A percentile compares a stretch with the other conserved stretches of the same genome.
Conservation (phyloP, 2,113 vertebrate species). For the Podocnemis expansa region DNA sequence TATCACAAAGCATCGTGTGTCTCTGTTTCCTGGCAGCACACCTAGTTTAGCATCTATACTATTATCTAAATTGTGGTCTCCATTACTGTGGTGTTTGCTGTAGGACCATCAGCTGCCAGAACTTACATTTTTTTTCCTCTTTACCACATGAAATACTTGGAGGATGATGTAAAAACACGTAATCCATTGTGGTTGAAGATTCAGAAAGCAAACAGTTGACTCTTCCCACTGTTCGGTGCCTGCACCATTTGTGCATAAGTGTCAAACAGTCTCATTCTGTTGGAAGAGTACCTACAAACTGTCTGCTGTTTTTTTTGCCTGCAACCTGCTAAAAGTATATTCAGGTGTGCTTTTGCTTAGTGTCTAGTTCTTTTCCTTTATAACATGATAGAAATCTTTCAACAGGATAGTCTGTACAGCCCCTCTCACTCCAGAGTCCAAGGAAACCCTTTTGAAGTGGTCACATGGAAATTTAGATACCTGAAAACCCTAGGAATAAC, state of each 20-base stretch:
- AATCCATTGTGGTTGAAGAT: background rate
- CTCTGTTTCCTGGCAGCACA: background rate
- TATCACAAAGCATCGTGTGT: background rate
- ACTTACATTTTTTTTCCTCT: background rate
- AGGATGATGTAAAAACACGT: rapidly evolving
- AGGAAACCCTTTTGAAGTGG: background rate
- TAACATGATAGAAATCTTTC: background rate
- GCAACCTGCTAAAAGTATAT: background rate
- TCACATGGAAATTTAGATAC: background rate
- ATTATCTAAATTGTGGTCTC: background rate
- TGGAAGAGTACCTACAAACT: background rate
- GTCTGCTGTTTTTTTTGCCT: background rate
- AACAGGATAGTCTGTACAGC: background rate
- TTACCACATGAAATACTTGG: background rate
- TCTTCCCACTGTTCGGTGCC: background rate
- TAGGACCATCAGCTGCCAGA: background rate
- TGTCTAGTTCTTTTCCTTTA: background rate
- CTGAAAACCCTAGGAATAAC: background rate
- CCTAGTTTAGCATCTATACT: background rate
- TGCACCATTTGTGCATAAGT: background rate
- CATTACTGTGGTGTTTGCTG: background rate
- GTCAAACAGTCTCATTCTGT: background rate
- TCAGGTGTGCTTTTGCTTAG: background rate
- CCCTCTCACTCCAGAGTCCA: background rate
- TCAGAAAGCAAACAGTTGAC: background rate